These are phyloP conservation scores for Artemia franciscana DNA, from an alignment of 1,140 invertebrate genomes.

Conservation along the genomic window DNA sequence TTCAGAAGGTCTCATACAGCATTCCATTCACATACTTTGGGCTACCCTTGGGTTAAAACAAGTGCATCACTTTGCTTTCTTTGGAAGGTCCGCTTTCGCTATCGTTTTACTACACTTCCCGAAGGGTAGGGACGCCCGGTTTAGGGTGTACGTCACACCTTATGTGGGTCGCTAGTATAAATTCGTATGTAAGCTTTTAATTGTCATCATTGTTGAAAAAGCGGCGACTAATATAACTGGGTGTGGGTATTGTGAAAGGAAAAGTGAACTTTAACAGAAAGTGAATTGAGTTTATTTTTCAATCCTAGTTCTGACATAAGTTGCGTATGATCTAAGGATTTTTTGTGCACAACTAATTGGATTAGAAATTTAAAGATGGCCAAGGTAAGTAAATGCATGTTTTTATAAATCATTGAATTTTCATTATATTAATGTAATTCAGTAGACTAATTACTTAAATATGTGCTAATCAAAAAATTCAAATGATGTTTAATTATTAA, in stretches of 20 bases:
- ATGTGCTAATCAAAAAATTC: no score
- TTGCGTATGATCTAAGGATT: neutral
- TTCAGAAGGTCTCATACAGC: neutral
- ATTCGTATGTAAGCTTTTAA: neutral
- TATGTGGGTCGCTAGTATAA: neutral
- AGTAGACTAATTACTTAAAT: no score
- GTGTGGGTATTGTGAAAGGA: neutral
- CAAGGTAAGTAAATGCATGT: neutral
- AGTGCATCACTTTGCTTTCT: neutral
- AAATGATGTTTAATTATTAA: no score
- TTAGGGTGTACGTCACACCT: neutral
- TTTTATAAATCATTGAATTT: no score
- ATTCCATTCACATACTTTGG: neutral
- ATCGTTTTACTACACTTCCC: neutral
- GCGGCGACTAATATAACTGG: neutral
- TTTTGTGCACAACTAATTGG: neutral
- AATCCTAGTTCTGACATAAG: neutral
- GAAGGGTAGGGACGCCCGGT: neutral
- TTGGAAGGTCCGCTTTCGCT: neutral
- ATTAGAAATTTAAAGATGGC: neutral
- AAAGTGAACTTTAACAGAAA: neutral
- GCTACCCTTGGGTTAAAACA: neutral
- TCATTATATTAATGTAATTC: no score
- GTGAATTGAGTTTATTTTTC: neutral
- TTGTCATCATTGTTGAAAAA: neutral